These are phyloP conservation scores for Pterocles orientalis DNA, from an alignment of 2,113 vertebrate species.

Conservation along the genomic window DNA sequence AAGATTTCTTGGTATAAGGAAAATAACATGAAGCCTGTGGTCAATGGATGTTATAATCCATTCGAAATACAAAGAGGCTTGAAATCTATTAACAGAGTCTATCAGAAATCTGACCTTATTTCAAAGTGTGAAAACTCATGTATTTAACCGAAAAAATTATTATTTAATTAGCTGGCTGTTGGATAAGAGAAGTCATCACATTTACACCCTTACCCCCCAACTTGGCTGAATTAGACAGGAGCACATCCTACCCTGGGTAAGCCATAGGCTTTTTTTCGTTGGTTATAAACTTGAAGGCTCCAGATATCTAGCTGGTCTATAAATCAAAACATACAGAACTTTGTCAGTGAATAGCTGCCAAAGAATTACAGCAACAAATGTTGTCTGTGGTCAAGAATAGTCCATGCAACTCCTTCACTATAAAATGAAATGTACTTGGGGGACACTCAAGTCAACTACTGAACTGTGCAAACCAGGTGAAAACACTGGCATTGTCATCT, in stretches of 20 bases:
- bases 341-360: background rate
- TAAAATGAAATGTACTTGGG: background rate
- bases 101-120: background rate
- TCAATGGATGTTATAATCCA: background rate
- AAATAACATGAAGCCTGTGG: background rate
- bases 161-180: background rate
- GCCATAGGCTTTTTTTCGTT: background rate
- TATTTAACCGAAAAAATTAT: background rate
- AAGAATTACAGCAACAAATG: background rate
- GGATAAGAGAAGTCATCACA: background rate
- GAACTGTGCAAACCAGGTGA: background rate
- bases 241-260: background rate
- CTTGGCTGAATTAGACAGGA: background rate
- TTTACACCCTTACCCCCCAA: background rate
- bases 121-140: background rate
- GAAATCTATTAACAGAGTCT: background rate
- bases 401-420: background rate
- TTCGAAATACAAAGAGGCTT: background rate
- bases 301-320: background rate
- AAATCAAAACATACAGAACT: background rate
- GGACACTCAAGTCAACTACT: background rate
- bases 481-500: background rate
- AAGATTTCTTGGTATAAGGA: background rate
- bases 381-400: background rate
- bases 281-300: background rate